Conservation (phyloP, 1,140 invertebrate genomes). For the Phortica variegata region DNA sequence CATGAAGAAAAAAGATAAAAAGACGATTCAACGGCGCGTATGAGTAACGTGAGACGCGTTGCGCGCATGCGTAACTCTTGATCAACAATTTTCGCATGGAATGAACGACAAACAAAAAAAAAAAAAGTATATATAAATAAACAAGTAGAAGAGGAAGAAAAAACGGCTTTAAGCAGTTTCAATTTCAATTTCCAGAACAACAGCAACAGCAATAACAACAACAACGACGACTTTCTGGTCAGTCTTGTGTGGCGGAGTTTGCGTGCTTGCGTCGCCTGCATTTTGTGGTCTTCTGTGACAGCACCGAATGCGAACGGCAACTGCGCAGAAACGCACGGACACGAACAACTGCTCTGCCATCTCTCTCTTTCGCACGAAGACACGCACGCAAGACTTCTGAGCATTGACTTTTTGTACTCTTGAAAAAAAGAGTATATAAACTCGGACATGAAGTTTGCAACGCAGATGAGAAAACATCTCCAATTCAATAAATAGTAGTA, state of each 20-base stretch:
- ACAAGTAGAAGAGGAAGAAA: background rate
- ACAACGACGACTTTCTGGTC: conserved; percentile 8
- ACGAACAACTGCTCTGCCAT: background rate
- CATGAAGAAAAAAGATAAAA: too few species aligned
- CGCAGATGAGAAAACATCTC: too few species aligned
- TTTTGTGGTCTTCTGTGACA: conserved; percentile 27
- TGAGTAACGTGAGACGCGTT: conserved; percentile 48
- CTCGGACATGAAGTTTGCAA: too few species aligned
- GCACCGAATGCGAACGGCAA: too few species aligned
- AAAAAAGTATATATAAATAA: conserved; percentile 1
- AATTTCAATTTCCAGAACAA: conserved; percentile 21
- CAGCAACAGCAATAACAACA: conserved; percentile 3
- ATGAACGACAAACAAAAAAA: conserved; percentile 18
- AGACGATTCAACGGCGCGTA: conserved; percentile 26
- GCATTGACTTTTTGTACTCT: conserved; percentile 45
- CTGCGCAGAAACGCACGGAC: conserved; percentile 19
- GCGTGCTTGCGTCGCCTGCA: conserved; percentile 23
- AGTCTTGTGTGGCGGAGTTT: conserved; percentile 1
- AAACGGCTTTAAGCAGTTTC: conserved; percentile 32
- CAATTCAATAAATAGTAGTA: too few species aligned
- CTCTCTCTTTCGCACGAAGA: too few species aligned
- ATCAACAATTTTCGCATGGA: conserved; percentile 18
- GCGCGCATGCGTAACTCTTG: conserved; percentile 18
- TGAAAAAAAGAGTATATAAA: too few species aligned
- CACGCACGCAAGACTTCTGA: conserved; percentile 42